These are phyloP conservation scores for Trichogramma dendrolimi DNA, from an alignment of 2,888 invertebrate genomes.

Conservation along the genomic window DNA sequence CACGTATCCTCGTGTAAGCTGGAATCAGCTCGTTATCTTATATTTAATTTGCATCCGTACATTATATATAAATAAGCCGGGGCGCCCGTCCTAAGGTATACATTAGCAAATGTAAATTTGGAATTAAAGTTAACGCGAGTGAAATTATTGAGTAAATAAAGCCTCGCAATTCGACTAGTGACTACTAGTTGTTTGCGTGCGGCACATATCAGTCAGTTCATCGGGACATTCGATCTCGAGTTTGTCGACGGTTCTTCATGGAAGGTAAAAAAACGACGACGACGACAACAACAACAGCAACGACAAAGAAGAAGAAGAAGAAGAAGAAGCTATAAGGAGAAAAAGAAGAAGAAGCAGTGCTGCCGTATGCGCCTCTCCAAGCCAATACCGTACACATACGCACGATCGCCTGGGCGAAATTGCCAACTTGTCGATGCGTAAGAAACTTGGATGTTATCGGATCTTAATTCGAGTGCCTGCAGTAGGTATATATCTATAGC, in stretches of 20 bases:
- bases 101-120: too few relatives aligned
- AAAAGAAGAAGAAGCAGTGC: not conserved
- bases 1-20: too few relatives aligned
- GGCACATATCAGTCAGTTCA: conserved; percentile 8
- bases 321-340: not conserved
- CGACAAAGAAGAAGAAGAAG: not conserved
- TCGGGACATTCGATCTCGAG: conserved; percentile 13
- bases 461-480: conserved; percentile 26
- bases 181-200: not conserved
- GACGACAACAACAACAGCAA: not conserved
- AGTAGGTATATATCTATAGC: not conserved
- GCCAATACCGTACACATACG: too few relatives aligned
- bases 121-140: too few relatives aligned
- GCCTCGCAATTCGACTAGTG: too few relatives aligned
- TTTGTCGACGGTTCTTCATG: too few relatives aligned
- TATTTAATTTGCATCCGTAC: too few relatives aligned
- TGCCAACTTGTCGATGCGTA: conserved; percentile 16
- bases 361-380: too few relatives aligned
- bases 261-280: not conserved
- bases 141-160: too few relatives aligned
- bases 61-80: too few relatives aligned
- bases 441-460: conserved; percentile 24
- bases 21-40: too few relatives aligned
- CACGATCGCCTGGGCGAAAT: conserved; percentile 9
- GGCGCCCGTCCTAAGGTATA: too few relatives aligned